These are phyloP conservation scores for Euleptes europaea DNA, from an alignment of 2,113 vertebrate species.

Conservation along the genomic window DNA sequence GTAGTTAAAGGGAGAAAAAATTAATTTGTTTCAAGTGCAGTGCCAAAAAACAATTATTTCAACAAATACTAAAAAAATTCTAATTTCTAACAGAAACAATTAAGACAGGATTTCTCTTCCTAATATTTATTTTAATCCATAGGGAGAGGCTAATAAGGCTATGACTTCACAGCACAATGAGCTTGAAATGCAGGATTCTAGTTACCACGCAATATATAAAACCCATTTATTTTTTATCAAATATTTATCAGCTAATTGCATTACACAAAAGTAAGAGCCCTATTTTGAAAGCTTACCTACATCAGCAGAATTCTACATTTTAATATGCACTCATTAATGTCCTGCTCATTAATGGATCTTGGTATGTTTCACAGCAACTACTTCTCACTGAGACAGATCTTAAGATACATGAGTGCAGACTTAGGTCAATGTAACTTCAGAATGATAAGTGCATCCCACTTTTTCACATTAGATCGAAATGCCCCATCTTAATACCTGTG, in stretches of 20 bases:
- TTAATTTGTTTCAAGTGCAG: slow-evolving; percentile 36
- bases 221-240: background rate
- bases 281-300: background rate
- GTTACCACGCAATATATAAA: background rate
- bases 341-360: background rate
- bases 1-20: slow-evolving; percentile 21
- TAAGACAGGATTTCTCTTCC: slow-evolving; percentile 14
- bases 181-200: slow-evolving; percentile 18
- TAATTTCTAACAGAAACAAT: slow-evolving; percentile 31
- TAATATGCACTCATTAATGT: background rate
- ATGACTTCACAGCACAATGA: background rate
- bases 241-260: background rate
- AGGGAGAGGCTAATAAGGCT: background rate
- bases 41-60: slow-evolving; percentile 20
- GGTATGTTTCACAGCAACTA: background rate
- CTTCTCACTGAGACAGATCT: background rate
- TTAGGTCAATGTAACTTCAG: background rate
- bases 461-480: background rate
- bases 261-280: background rate
- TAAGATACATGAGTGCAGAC: background rate
- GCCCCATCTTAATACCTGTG: background rate
- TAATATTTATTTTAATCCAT: slow-evolving; percentile 25
- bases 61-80: slow-evolving; percentile 39
- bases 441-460: background rate
- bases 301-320: background rate